Evolutionary conservation across 2,888 invertebrate species (phyloP).

Genomic region (Drosophila stalkeri): DNA sequence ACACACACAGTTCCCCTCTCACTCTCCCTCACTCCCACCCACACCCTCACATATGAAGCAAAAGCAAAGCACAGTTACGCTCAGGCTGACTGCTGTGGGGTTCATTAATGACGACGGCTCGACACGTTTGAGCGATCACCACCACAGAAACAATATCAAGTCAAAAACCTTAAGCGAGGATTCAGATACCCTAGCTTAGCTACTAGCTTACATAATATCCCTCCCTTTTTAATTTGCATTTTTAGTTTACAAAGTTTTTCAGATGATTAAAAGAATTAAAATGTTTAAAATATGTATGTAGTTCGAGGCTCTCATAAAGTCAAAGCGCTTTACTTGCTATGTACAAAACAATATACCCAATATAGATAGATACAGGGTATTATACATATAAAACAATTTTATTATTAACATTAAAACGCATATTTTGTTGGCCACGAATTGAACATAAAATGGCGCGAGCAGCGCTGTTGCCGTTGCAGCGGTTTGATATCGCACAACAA

Average conservation of each 20-base stretch:
- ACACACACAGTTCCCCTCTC: constrained; percentile 4
- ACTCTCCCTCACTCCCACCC: not conserved
- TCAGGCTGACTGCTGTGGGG: constrained; percentile 57
- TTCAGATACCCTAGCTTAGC: constrained; percentile 6
- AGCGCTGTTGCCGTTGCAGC: constrained; percentile 36
- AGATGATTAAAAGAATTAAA: too few species aligned
- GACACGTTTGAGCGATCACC: constrained; percentile 78
- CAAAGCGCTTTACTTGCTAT: not conserved
- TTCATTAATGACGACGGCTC: constrained; percentile 77
- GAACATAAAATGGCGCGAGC: constrained; percentile 39
- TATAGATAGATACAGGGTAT: constrained; percentile 14
- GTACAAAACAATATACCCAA: not conserved
- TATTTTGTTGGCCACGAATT: constrained; percentile 63
- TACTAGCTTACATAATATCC: too few species aligned
- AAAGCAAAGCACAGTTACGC: constrained; percentile 78
- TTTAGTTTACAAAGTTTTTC: too few species aligned
- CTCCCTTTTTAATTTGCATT: too few species aligned
- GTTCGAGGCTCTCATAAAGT: too few species aligned
- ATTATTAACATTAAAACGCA: constrained; percentile 76
- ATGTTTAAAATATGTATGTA: too few species aligned
- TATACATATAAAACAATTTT: constrained; percentile 47
- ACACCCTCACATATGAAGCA: constrained; percentile 45
- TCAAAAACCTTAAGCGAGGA: not conserved
- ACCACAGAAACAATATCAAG: constrained; percentile 32
- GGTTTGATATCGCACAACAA: constrained; percentile 38